A percentile compares a stretch with the other conserved stretches of the same genome.
Conservation (phyloP, 2,888 invertebrate genomes). For the Teinopalpus imperialis region DNA sequence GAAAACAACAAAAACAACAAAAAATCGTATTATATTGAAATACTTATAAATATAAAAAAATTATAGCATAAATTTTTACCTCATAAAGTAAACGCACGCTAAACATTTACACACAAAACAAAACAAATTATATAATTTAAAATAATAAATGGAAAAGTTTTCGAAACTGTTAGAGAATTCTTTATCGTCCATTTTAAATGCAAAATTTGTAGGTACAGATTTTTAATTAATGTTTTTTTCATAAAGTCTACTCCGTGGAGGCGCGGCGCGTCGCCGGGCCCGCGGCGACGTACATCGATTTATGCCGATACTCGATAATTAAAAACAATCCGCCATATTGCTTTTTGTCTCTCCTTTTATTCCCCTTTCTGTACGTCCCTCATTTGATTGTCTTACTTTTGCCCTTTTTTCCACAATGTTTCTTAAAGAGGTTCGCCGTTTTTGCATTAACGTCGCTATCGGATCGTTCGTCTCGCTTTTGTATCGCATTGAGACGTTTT, state of each 20-base stretch:
- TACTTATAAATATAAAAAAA: too few species aligned
- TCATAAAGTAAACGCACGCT: too few species aligned
- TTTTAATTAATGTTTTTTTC: conserved; percentile 15
- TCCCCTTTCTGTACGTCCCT: conserved; percentile 78
- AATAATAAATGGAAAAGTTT: conserved; percentile 1
- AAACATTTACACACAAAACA: too few species aligned
- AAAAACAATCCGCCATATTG: conserved; percentile 82
- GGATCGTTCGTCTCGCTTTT: conserved; percentile 51
- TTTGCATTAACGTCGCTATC: conserved; percentile 64
- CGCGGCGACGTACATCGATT: conserved; percentile 79
- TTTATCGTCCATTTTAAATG: conserved; percentile 21
- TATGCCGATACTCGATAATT: conserved; percentile 82
- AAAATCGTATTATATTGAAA: too few species aligned
- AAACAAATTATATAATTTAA: conserved; percentile 2
- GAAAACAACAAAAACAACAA: too few species aligned
- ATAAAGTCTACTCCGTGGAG: conserved; percentile 40
- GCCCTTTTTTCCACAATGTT: conserved; percentile 51
- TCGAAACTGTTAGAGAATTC: conserved; percentile 19
- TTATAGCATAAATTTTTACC: too few species aligned
- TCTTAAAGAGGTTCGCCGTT: conserved; percentile 53
- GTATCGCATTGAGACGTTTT: conserved; percentile 65
- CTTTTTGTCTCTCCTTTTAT: conserved; percentile 75
- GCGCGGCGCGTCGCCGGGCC: conserved; percentile 51
- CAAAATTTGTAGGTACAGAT: conserved; percentile 16
- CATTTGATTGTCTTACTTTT: conserved; percentile 78